phyloP scores from a whole-genome alignment of 2,113 vertebrate genomes.

The Syngnathoides biaculeatus region DNA sequence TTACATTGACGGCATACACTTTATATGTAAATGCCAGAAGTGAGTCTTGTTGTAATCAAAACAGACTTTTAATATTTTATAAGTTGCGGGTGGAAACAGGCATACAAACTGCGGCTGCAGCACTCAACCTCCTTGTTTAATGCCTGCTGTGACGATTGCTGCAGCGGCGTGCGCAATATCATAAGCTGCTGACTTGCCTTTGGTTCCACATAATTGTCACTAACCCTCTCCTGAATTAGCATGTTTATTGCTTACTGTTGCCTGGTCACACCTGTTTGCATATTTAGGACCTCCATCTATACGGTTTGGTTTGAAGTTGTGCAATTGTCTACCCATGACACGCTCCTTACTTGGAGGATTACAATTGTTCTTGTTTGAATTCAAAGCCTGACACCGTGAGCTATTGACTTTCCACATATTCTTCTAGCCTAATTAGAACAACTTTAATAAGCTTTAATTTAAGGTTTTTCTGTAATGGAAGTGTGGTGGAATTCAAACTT shows the following conservation, averaged over 20 bases:
- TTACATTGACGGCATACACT: constrained; percentile 58
- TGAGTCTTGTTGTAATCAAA: constrained; percentile 65
- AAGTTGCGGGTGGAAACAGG: constrained; percentile 47
- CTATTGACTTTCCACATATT: constrained; percentile 36
- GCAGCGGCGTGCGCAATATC: constrained; percentile 48
- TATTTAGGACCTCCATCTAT: constrained; percentile 61
- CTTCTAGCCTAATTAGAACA: constrained; percentile 33
- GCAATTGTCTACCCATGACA: constrained; percentile 52
- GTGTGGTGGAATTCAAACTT: neutral
- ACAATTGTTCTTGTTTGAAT: constrained; percentile 35
- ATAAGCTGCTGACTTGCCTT: constrained; percentile 44
- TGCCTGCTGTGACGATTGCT: constrained; percentile 24
- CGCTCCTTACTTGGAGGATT: constrained; percentile 30
- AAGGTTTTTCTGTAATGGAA: neutral
- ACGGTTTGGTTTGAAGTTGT: constrained; percentile 63
- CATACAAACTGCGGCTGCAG: constrained; percentile 41
- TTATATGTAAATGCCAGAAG: constrained; percentile 68
- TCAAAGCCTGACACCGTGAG: constrained; percentile 39
- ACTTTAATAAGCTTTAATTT: constrained; percentile 16
- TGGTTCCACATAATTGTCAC: constrained; percentile 61
- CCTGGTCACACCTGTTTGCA: constrained; percentile 66
- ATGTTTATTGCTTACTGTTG: constrained; percentile 76
- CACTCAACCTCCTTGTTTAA: constrained; percentile 26
- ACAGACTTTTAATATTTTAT: constrained; percentile 64
- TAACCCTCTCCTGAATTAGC: constrained; percentile 69